These are phyloP conservation scores for Lutjanus argentimaculatus DNA, from an alignment of 2,797 vertebrate species.

Conservation along the genomic window DNA sequence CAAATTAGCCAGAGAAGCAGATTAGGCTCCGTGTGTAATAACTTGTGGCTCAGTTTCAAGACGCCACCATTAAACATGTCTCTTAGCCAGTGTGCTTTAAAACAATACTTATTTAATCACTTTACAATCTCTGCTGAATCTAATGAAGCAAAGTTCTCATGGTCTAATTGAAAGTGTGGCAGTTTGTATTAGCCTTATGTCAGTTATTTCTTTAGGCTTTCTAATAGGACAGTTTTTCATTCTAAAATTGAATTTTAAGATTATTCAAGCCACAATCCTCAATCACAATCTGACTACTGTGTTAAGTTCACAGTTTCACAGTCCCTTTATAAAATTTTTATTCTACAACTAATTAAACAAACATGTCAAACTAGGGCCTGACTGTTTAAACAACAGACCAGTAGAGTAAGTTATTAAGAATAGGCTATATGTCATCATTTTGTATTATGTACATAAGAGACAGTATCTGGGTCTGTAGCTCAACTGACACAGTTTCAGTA, in stretches of 20 bases:
- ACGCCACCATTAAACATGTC: slow-evolving; percentile 70
- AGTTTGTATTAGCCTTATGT: not conserved
- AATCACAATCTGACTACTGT: not conserved
- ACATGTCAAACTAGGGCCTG: not conserved
- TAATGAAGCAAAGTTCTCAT: slow-evolving; percentile 35
- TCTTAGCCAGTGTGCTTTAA: slow-evolving; percentile 68
- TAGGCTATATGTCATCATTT: slow-evolving; percentile 3
- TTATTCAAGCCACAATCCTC: not conserved
- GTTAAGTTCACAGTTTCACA: not conserved
- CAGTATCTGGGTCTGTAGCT: not conserved
- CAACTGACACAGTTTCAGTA: not conserved
- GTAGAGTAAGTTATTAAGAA: not conserved
- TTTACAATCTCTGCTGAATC: slow-evolving; percentile 46
- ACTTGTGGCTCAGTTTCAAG: slow-evolving; percentile 48
- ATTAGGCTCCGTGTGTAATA: slow-evolving; percentile 68
- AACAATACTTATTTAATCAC: slow-evolving; percentile 80
- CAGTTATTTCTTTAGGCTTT: not conserved
- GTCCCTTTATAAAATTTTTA: not conserved
- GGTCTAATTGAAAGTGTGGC: not conserved
- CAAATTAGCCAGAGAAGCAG: slow-evolving; percentile 79
- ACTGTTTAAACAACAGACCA: slow-evolving; percentile 10
- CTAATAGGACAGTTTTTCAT: too few relatives aligned
- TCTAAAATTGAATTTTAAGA: too few relatives aligned
- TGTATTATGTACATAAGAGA: not conserved
- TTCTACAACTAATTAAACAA: not conserved